Conservation (phyloP, 2,113 vertebrate species). For the Macquaria australasica region DNA sequence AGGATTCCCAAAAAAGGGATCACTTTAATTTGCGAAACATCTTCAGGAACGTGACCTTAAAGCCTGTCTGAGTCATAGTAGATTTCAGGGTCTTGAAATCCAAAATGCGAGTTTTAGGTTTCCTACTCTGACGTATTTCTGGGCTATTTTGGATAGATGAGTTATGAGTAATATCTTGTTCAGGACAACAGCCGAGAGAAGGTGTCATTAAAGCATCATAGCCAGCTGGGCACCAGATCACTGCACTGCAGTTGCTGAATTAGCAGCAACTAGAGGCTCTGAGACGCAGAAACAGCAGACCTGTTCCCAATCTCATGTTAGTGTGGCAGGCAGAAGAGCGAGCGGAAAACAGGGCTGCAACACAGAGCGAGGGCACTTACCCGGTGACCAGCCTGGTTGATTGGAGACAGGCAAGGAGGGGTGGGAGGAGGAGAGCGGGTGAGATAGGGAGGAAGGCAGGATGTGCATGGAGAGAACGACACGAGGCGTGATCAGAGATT, state of each 20-base stretch:
- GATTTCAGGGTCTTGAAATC: neutral
- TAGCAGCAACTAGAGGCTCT: conserved; percentile 23
- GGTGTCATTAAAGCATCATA: conserved; percentile 9
- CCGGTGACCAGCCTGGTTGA: conserved; percentile 99
- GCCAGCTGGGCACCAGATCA: neutral
- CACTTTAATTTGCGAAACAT: neutral
- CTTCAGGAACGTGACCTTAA: neutral
- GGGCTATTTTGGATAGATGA: neutral
- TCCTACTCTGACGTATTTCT: neutral
- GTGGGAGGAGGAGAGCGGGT: conserved; percentile 70
- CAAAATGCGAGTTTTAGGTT: neutral
- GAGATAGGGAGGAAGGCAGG: conserved; percentile 62
- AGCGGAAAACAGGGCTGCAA: conserved; percentile 78
- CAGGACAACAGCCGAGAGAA: neutral
- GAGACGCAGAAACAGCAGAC: conserved; percentile 28
- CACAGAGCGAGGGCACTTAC: conserved; percentile 90
- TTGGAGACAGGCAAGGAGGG: conserved; percentile 87
- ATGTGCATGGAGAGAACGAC: conserved; percentile 83
- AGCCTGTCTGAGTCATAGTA: neutral
- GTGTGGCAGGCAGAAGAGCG: conserved; percentile 53
- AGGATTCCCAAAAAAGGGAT: neutral
- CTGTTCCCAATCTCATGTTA: conserved; percentile 51
- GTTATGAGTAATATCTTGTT: neutral
- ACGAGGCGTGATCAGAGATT: conserved; percentile 89
- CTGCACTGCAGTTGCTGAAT: conserved; percentile 14